Evolutionary conservation across 2,113 vertebrate genomes (phyloP).

Genomic region (Telmatochromis brachygnathus): DNA sequence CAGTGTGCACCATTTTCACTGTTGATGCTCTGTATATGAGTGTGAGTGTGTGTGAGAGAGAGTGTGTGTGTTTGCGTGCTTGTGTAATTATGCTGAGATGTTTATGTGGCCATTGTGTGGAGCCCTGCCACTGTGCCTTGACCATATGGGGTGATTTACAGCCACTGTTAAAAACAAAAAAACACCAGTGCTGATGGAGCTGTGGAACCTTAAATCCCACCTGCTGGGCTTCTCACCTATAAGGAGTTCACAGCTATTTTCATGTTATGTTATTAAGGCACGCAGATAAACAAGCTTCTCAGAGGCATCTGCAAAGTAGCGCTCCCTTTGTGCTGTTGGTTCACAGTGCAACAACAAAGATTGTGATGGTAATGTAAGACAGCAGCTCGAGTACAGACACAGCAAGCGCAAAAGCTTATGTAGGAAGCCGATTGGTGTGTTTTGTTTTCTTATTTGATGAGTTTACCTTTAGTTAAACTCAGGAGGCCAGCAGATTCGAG

Average conservation of each 20-base stretch:
- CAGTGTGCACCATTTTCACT: conserved; percentile 40
- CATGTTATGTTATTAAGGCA: not conserved
- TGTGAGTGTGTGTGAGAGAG: not conserved
- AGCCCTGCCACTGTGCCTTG: conserved; percentile 3
- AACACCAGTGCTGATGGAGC: not conserved
- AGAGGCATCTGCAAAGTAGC: not conserved
- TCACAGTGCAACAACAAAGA: not conserved
- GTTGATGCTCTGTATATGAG: not conserved
- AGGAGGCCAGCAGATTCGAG: not conserved
- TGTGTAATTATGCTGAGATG: conserved; percentile 32
- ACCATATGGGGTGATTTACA: conserved; percentile 39
- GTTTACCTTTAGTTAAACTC: not conserved
- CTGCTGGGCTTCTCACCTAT: not conserved
- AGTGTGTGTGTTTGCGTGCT: conserved; percentile 14
- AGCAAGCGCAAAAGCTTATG: not conserved
- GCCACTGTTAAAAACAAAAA: not conserved
- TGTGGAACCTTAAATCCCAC: not conserved
- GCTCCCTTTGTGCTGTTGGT: conserved; percentile 5
- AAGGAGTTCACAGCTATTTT: conserved; percentile 1
- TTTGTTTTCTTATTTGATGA: not conserved
- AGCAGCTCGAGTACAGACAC: not conserved
- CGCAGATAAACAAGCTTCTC: not conserved
- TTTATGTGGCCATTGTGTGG: conserved; percentile 49
- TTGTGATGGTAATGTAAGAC: not conserved
- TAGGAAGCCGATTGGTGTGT: not conserved